These are phyloP conservation scores for Ormyrus labotus DNA, from an alignment of 2,888 invertebrate genomes.

Conservation along the genomic window DNA sequence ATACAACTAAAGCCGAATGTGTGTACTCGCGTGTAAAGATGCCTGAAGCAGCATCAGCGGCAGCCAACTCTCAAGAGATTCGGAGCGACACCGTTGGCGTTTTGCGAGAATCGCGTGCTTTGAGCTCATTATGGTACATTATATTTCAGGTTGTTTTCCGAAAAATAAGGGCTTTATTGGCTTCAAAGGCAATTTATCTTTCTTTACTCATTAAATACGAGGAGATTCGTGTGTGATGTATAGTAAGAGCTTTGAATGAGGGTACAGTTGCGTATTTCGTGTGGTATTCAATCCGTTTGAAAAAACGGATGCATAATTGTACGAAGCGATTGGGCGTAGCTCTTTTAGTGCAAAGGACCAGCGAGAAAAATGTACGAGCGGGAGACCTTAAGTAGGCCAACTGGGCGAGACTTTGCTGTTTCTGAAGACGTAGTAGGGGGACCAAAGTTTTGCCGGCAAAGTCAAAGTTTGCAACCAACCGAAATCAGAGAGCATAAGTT, in stretches of 20 bases:
- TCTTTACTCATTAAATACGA: conserved; percentile 30
- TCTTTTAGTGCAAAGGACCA: too few species aligned
- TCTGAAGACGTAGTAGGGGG: too few species aligned
- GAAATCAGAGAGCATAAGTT: too few species aligned
- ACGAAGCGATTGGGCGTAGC: too few species aligned
- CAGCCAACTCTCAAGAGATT: conserved; percentile 9
- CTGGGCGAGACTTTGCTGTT: too few species aligned
- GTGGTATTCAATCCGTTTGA: too few species aligned
- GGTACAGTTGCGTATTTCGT: too few species aligned
- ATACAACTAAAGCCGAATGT: conserved; percentile 6
- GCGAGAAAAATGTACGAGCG: too few species aligned
- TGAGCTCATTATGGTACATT: conserved; percentile 49
- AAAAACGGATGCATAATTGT: too few species aligned
- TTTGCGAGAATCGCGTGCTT: conserved; percentile 44
- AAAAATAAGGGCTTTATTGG: neutral
- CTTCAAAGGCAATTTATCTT: neutral
- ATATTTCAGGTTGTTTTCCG: conserved; percentile 35
- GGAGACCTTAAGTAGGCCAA: too few species aligned
- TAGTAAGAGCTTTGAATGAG: neutral
- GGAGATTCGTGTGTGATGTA: neutral
- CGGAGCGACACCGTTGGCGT: neutral
- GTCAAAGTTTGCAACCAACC: too few species aligned
- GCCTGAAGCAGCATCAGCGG: neutral
- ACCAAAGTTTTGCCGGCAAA: too few species aligned
- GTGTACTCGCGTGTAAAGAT: neutral